Percentiles rank a stretch among this genome's conserved stretches.
Evolutionary conservation across 2,888 invertebrate genomes (phyloP).

Genomic region (Lasioglossum pauxillum): DNA sequence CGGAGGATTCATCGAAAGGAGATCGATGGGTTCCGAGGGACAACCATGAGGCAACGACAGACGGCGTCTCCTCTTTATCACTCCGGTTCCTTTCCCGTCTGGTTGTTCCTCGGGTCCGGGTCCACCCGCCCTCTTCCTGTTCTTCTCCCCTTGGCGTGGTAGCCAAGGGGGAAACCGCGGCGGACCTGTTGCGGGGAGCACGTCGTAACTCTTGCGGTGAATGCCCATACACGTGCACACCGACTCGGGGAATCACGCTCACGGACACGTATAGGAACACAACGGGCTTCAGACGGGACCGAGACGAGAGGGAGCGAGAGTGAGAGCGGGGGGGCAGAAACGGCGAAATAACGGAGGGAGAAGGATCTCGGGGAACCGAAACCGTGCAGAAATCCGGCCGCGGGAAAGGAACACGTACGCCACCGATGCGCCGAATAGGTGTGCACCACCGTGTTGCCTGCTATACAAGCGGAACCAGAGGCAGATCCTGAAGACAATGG

Average conservation of each 20-base stretch:
- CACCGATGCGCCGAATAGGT: constrained; percentile 3
- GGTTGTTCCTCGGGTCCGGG: constrained; percentile 26
- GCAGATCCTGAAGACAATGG: constrained; percentile 64
- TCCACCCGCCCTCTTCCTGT: constrained; percentile 51
- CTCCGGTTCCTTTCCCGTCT: constrained; percentile 27
- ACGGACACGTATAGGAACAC: constrained; percentile 24
- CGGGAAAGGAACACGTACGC: constrained; percentile 30
- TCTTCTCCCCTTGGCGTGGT: constrained; percentile 62
- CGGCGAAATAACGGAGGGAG: background rate
- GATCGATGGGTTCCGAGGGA: constrained; percentile 1
- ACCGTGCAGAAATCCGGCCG: constrained; percentile 22
- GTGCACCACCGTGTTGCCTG: constrained; percentile 14
- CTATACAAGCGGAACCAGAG: constrained; percentile 30
- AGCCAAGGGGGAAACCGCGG: constrained; percentile 72
- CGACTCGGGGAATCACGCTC: constrained; percentile 54
- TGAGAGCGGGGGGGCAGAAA: background rate
- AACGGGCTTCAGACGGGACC: background rate
- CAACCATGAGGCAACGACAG: constrained; percentile 1
- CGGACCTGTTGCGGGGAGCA: constrained; percentile 75
- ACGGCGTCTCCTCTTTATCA: constrained; percentile 39
- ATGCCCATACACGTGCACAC: constrained; percentile 59
- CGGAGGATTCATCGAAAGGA: constrained; percentile 7
- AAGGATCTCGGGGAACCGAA: constrained; percentile 6
- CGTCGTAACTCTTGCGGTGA: constrained; percentile 71
- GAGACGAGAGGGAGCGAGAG: constrained; percentile 3